Base-by-base conservation (phyloP, 2,113 vertebrate species). In the Ciconia boyciana region DNA sequence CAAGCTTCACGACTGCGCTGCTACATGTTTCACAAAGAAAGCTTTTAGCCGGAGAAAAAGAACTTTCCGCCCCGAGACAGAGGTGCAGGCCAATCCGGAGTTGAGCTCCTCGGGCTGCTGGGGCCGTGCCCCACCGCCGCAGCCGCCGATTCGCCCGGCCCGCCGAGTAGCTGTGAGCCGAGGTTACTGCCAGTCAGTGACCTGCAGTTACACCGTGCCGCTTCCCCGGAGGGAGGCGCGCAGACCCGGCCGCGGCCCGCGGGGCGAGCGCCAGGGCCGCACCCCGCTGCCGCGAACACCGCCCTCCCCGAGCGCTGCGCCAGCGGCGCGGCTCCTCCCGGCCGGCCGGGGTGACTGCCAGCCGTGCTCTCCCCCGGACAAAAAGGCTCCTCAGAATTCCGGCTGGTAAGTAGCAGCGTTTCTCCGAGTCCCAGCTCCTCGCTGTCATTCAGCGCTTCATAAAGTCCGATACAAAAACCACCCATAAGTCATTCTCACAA, bases 181-280 rank as follows among this genome's bases (percentile, higher is more conserved):
- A n/a, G 97, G 97, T 98, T 98, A 98, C 97, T 97, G n/a, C 17
- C 93, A 32, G 97, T 97, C 98, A 98, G 54, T 91, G 97, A 95
- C 97, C 98, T 96, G 44, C 31, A 96, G 96, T 98, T 58, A 88
- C 92, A 25, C 55, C 31, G 29, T 13, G 7, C 32, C 24, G 17
- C 39, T 12, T 9, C 22, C n/a, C 48, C 13, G 48, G 49, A 11
- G 28, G 49, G 49, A 25, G 22, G 46, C 46, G 46, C 46, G 46
- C 46, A 20, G 46, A 17, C 46, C 46, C 46, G 46, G 17, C 46
- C 46, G 46, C 46, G 8, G 46, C 17, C 46, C 46, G 46, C 46
- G 8, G 46, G 44, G 44, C 49, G 49, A 22, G 24, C 49, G 25
- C 49, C 57, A n/a, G 12, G 31, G 57, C 52, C 52, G 57, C 57